Conservation (phyloP, 2,888 invertebrate species). For the Lepidochitona cinerea region DNA sequence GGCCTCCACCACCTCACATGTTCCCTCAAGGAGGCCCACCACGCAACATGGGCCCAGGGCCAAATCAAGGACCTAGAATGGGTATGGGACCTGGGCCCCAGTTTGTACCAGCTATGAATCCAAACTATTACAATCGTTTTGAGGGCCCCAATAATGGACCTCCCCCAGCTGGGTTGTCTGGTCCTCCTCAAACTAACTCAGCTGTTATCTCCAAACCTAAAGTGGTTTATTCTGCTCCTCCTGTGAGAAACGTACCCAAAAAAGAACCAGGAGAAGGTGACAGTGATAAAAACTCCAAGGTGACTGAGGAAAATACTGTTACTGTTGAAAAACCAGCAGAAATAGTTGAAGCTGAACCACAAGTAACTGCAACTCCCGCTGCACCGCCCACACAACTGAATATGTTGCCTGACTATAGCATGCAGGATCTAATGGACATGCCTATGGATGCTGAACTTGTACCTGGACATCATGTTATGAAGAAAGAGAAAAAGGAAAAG, state of each 20-base stretch:
- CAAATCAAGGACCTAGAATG: not conserved
- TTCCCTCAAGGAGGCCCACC: not conserved
- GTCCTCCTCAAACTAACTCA: not conserved
- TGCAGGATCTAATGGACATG: constrained; percentile 24
- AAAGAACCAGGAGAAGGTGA: not conserved
- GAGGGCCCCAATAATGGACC: not conserved
- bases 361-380: not conserved
- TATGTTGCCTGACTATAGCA: constrained; percentile 14
- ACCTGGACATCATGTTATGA: not conserved
- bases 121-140: not conserved
- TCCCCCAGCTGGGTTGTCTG: constrained; percentile 1
- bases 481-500: constrained; percentile 73
- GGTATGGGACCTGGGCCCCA: not conserved
- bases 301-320: not conserved
- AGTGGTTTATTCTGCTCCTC: not conserved
- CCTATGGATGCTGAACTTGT: constrained; percentile 7
- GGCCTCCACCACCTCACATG: not conserved
- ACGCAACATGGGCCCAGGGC: not conserved
- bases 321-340: not conserved
- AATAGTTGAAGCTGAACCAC: not conserved
- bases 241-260: constrained; percentile 1
- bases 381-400: not conserved
- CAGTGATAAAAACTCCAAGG: not conserved
- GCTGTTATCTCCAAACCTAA: constrained; percentile 1
- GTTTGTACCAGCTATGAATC: not conserved